These are phyloP conservation scores for Rhingia rostrata DNA, from an alignment of 2,888 invertebrate genomes.

Conservation along the genomic window DNA sequence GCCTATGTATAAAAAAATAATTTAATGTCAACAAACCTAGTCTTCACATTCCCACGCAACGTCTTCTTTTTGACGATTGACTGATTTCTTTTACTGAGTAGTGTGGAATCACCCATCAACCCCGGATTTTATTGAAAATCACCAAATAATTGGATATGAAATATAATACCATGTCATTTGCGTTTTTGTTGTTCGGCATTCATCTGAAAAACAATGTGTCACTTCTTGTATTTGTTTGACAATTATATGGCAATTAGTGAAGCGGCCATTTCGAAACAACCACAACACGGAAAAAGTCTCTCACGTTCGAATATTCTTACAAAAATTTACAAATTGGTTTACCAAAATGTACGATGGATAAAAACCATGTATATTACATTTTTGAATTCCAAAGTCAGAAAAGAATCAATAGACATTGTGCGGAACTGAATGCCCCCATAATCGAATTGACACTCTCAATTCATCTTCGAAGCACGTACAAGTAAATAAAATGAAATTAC, in stretches of 20 bases:
- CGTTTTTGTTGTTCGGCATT: slow-evolving; percentile 14
- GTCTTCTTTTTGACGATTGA: not conserved
- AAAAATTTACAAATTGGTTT: no score
- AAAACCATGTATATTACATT: not conserved
- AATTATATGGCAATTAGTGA: slow-evolving; percentile 28
- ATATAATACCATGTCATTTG: not conserved
- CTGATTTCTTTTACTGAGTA: slow-evolving; percentile 3
- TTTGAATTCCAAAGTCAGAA: not conserved
- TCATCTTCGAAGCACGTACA: slow-evolving; percentile 11
- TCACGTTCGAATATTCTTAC: no score
- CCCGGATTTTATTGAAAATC: not conserved
- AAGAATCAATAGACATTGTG: not conserved
- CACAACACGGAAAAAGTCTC: no score
- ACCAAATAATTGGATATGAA: not conserved
- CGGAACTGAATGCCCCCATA: slow-evolving; percentile 12
- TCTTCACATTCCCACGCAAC: slow-evolving; percentile 32
- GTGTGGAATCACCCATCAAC: not conserved
- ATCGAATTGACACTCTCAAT: slow-evolving; percentile 20
- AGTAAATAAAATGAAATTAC: not conserved
- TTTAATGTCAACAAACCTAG: not conserved
- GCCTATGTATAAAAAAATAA: no score
- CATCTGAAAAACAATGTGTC: slow-evolving; percentile 8
- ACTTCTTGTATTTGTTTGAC: not conserved
- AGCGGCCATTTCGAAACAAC: not conserved
- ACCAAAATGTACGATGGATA: no score